Evolutionary conservation across 2,797 vertebrate genomes (phyloP), one percentile per base, ranked within the genome.

Genomic region (Psittacula echo): DNA sequence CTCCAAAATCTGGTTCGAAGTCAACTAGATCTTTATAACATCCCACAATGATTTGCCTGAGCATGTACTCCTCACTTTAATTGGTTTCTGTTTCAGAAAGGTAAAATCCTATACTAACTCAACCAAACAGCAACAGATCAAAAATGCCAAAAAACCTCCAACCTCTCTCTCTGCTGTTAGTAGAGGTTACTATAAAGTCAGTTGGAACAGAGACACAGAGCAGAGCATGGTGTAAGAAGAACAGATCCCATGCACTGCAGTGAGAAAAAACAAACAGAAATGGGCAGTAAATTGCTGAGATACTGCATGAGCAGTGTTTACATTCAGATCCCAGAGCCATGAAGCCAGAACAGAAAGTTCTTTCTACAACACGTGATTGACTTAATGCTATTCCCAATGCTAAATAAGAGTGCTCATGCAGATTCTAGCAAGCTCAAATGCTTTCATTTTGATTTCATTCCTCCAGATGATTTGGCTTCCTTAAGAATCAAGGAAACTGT

Each of bases 121-220:
- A 32, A 58, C 10, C 32, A 66, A 70, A n/a, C 8, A 91, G 23
- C 23, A 85, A 65, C 10, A 76, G 30, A 68, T 10, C 27, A 91
- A 39, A 24, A 54, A 22, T 13, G 42, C 16, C 21, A 58, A n/a
- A 73, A 86, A 37, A 37, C 4, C 3, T 15, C 23, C 34, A 60
- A 29, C 4, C 10, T 15, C 41, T 47, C 9, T 41, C 15, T 4
- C n/a, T 30, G 15, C 3, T 2, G 0, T 39, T 62, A 41, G 11
- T 23, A 1, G 0, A 66, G 32, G 29, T 71, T 34, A 54, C 23
- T 75, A 21, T 42, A 24, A 61, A 66, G 8, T 42, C 61, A 50
- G 20, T 1, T 54, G 42, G 48, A 71, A 47, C 4, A 14, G 29
- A 14, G 19, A 45, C 7, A 42, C 10, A 37, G 27, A 34, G 13